A percentile compares a stretch with the other conserved stretches of the same genome.
Conservation (phyloP, 1,140 invertebrate species). For the Drosophila littoralis region DNA sequence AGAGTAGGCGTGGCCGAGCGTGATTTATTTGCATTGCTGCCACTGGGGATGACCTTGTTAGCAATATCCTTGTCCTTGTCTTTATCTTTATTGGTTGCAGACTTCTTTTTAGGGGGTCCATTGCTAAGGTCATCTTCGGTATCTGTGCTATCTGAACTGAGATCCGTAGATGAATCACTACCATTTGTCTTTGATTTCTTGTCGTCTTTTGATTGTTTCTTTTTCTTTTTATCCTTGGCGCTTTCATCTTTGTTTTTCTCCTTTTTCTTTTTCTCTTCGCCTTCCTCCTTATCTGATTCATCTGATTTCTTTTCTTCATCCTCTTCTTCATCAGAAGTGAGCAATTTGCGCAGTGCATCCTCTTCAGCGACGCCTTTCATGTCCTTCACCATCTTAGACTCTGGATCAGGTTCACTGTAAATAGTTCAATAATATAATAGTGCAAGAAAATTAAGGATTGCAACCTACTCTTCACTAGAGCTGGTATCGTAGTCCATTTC, state of each 20-base stretch:
- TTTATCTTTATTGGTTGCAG: slow-evolving; percentile 57
- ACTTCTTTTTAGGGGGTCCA: slow-evolving; percentile 84
- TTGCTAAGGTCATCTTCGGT: slow-evolving; percentile 85
- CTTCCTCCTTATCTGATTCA: slow-evolving; percentile 86
- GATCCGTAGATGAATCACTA: slow-evolving; percentile 89
- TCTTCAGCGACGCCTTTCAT: slow-evolving; percentile 95
- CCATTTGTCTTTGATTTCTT: slow-evolving; percentile 85
- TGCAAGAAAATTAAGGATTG: neutral
- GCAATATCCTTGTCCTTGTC: slow-evolving; percentile 64
- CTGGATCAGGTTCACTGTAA: slow-evolving; percentile 90
- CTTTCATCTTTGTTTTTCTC: slow-evolving; percentile 87
- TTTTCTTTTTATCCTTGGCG: slow-evolving; percentile 87
- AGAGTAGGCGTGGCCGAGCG: slow-evolving; percentile 88
- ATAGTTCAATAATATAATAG: slow-evolving; percentile 5
- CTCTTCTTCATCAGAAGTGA: slow-evolving; percentile 96
- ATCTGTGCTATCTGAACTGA: slow-evolving; percentile 91
- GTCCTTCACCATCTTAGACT: slow-evolving; percentile 89
- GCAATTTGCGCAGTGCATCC: slow-evolving; percentile 92
- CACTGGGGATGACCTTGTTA: slow-evolving; percentile 62
- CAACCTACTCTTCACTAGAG: slow-evolving; percentile 88
- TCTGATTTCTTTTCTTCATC: slow-evolving; percentile 90
- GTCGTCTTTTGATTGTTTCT: slow-evolving; percentile 87
- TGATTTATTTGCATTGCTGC: slow-evolving; percentile 85
- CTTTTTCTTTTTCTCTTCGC: slow-evolving; percentile 87
- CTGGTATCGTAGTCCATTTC: slow-evolving; percentile 95